Evolutionary conservation across 2,888 invertebrate species (phyloP).

Genomic region (Tachina fera): DNA sequence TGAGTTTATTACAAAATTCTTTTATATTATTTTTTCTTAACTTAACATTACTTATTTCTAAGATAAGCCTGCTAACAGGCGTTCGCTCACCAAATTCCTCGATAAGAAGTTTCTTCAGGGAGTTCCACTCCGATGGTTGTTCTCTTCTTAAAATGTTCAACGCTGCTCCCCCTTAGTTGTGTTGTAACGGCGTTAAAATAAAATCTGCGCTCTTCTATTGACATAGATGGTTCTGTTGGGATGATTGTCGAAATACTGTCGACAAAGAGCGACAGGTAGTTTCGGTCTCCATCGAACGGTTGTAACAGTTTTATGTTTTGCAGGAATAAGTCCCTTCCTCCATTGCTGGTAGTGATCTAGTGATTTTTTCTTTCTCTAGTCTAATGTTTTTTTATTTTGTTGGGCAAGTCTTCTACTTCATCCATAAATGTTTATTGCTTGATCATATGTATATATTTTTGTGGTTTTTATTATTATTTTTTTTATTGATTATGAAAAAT

Average conservation of each 20-base stretch:
- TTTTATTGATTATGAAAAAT: not conserved
- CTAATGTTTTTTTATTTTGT: constrained; percentile 5
- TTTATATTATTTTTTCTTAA: constrained; percentile 7
- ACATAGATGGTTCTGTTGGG: constrained; percentile 19
- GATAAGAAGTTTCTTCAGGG: constrained; percentile 6
- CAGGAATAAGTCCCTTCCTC: constrained; percentile 38
- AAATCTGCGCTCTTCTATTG: constrained; percentile 41
- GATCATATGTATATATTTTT: not conserved
- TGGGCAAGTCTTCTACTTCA: constrained; percentile 1
- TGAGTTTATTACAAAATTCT: too few relatives aligned
- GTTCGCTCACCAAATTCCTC: constrained; percentile 41
- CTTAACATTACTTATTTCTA: constrained; percentile 36
- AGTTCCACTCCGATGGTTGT: constrained; percentile 38
- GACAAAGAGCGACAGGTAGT: constrained; percentile 41
- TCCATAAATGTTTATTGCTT: not conserved
- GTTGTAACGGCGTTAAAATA: not conserved
- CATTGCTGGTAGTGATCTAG: not conserved
- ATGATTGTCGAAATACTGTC: constrained; percentile 38
- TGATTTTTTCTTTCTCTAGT: not conserved
- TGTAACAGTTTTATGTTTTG: constrained; percentile 42
- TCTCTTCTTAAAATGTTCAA: constrained; percentile 44
- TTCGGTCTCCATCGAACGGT: constrained; percentile 49
- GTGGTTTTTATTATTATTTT: not conserved
- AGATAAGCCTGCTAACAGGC: constrained; percentile 8
- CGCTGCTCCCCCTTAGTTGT: constrained; percentile 20